A percentile compares a stretch with the other conserved stretches of the same genome.
Conservation (phyloP, 2,113 vertebrate genomes). For the Crypturellus undulatus region DNA sequence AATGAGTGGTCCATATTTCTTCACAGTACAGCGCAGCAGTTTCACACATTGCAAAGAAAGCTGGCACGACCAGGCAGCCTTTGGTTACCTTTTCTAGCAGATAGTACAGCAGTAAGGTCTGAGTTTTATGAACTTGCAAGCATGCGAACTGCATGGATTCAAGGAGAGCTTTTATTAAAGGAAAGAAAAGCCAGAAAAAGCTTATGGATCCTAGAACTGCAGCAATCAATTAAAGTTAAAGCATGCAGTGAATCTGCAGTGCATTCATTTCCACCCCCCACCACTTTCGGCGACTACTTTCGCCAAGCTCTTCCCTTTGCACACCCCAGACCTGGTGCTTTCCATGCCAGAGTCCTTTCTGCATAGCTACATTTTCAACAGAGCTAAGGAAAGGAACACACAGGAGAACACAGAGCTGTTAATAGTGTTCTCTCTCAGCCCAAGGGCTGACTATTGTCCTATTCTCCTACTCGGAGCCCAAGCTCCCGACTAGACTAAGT, state of each 20-base stretch:
- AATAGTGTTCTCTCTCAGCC: background rate
- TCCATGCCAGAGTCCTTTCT: background rate
- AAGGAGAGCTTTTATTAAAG: background rate
- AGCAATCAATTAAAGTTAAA: background rate
- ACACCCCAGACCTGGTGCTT: fast-evolving
- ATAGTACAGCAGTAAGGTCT: fast-evolving
- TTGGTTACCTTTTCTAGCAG: background rate
- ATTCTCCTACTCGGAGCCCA: background rate
- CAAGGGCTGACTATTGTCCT: background rate
- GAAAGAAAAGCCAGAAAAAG: background rate
- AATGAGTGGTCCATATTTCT: background rate
- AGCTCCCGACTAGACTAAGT: background rate
- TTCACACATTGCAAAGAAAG: background rate
- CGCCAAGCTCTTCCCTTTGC: background rate
- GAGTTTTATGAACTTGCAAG: fast-evolving
- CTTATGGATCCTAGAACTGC: fast-evolving
- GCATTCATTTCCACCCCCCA: fast-evolving
- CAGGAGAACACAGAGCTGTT: background rate
- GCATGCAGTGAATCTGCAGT: background rate
- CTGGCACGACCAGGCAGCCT: background rate
- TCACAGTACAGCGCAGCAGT: background rate
- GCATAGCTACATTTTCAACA: background rate
- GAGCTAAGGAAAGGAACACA: background rate
- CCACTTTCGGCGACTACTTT: background rate
- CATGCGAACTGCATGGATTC: fast-evolving